Evolutionary conservation across 2,888 invertebrate genomes (phyloP).

Genomic region (Timema cristinae): DNA sequence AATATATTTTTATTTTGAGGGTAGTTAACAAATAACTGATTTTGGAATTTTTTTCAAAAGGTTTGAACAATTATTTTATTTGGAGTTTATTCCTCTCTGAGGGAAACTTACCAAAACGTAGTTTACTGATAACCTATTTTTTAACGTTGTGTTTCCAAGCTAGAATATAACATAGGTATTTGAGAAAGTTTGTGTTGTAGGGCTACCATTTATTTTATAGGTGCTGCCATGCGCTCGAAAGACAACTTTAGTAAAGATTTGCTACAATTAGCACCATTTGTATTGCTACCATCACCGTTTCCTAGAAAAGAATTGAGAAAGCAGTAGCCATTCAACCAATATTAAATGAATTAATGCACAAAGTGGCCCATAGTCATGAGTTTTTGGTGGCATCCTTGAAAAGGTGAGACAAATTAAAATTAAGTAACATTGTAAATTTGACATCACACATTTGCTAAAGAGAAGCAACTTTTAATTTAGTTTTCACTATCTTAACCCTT

Average conservation of each 20-base stretch:
- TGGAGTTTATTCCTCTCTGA: too few relatives aligned
- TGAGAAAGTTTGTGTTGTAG: too few relatives aligned
- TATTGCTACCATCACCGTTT: constrained; percentile 73
- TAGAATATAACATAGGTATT: too few relatives aligned
- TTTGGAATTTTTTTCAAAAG: too few relatives aligned
- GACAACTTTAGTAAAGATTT: constrained; percentile 62
- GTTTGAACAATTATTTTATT: too few relatives aligned
- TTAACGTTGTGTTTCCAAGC: too few relatives aligned
- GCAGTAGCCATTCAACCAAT: constrained; percentile 69
- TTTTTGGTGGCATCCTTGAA: constrained; percentile 69
- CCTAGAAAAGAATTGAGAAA: constrained; percentile 67
- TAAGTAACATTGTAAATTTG: neutral
- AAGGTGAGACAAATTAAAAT: constrained; percentile 43
- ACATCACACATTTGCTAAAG: neutral
- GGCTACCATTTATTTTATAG: constrained; percentile 35
- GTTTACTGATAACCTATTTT: too few relatives aligned
- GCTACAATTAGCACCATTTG: constrained; percentile 74
- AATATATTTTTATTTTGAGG: too few relatives aligned
- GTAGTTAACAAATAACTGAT: too few relatives aligned
- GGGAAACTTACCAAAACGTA: too few relatives aligned
- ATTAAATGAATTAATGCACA: constrained; percentile 78
- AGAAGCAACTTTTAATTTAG: too few relatives aligned
- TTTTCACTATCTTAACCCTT: too few relatives aligned
- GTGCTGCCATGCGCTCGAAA: constrained; percentile 72
- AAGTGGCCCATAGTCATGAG: constrained; percentile 75